Evolutionary conservation across 2,797 vertebrate species (phyloP), one percentile per base, ranked within the genome.

Genomic region (Danio tinwini): DNA sequence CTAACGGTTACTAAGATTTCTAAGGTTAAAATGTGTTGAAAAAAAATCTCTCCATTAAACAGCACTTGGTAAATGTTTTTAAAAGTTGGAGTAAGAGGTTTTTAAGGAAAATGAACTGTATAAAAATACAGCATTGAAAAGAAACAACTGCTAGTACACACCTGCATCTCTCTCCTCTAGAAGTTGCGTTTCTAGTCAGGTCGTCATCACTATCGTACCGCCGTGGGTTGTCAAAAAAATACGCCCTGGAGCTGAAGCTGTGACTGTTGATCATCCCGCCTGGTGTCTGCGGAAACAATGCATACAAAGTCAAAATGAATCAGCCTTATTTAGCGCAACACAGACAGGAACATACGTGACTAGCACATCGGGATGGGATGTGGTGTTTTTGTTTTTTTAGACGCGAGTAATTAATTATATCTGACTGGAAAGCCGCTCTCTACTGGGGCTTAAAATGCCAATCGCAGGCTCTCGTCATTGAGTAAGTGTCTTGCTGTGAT

Each of bases 201-300:
- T 99, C 97, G 1, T 99, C 97, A 0, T 99, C 98, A 0, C 98
- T 99, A 84, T 99, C 97, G 0, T 98, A 98, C 39, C 98, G 94
- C 9, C 96, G 92, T 0, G 98, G 98, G 91, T 98, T 98, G 92
- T 98, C 97, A 0, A 98, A 98, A 90, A 98, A 98, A 90, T 97
- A 98, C 0, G 96, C 96, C 85, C 96, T 94, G 84, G 97, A 97
- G 88, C 94, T 97, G 86, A 98, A 98, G 78, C 95, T 96, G 89
- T 97, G 97, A 87, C 95, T 98, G 83, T 95, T 96, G 81, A 98
- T 95, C 96, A 98, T 96, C 52, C 97, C 97, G 1, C 95, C 94
- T 0, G 96, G 90, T 73, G 95, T 89, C 98, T 96, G 89, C 29
- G 87, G 82, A 76, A 14, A 77, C 17, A 77, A 5, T 40, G 1